Conservation (phyloP, 1,140 invertebrate genomes). For the silkworm (Bombyx mori) region DNA sequence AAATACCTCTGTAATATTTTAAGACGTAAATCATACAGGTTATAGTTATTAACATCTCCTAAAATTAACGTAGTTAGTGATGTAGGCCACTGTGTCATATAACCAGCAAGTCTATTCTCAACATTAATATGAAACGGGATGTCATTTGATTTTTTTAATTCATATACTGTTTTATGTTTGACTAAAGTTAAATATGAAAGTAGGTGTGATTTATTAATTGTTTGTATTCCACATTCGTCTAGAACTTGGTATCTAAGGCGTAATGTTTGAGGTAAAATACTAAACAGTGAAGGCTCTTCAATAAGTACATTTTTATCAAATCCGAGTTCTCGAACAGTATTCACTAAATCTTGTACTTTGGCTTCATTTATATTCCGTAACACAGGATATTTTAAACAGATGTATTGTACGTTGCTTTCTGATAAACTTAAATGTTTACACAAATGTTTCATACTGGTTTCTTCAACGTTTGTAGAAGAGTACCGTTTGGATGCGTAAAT, state of each 20-base stretch:
- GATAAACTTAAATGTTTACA: slow-evolving; percentile 40
- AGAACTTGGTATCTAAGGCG: slow-evolving; percentile 49
- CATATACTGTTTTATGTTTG: slow-evolving; percentile 41
- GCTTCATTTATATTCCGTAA: slow-evolving; percentile 35
- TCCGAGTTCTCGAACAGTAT: slow-evolving; percentile 36
- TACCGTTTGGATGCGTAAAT: not conserved
- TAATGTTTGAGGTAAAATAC: slow-evolving; percentile 47
- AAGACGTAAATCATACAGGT: slow-evolving; percentile 43
- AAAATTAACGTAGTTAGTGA: slow-evolving; percentile 45
- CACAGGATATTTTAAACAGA: slow-evolving; percentile 44
- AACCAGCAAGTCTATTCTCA: slow-evolving; percentile 54
- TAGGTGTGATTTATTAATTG: slow-evolving; percentile 30
- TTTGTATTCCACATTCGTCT: slow-evolving; percentile 50
- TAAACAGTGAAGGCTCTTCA: slow-evolving; percentile 42
- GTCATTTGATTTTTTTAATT: slow-evolving; percentile 43
- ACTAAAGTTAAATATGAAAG: slow-evolving; percentile 44
- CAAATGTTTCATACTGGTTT: slow-evolving; percentile 25
- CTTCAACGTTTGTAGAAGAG: slow-evolving; percentile 3
- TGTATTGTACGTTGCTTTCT: slow-evolving; percentile 36
- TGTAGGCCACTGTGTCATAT: slow-evolving; percentile 49
- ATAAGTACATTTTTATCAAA: slow-evolving; percentile 34
- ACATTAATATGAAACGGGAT: slow-evolving; percentile 45
- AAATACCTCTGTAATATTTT: slow-evolving; percentile 61
- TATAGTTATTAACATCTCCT: slow-evolving; percentile 33
- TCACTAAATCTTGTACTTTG: slow-evolving; percentile 28